Conservation (phyloP, 2,113 vertebrate species). For the Pterocles burchelli region DNA sequence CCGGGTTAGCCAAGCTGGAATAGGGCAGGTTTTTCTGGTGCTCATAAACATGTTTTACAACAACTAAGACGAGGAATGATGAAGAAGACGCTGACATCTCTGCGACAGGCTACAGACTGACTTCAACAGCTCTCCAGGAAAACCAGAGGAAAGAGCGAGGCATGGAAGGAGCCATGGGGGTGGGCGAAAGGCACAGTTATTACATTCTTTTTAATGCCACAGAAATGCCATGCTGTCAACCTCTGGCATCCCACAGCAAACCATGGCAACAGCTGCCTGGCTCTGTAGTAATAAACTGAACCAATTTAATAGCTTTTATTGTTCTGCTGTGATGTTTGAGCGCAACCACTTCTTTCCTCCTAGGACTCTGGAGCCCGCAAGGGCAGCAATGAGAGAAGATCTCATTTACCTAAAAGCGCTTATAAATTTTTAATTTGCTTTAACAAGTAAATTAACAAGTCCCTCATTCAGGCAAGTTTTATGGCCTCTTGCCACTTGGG, state of each 20-base stretch:
- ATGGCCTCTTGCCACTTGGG: conserved; percentile 95
- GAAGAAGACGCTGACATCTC: neutral
- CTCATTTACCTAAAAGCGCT: conserved; percentile 99
- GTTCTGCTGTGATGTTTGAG: conserved; percentile 91
- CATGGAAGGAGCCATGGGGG: neutral
- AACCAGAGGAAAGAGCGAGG: neutral
- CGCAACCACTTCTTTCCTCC: conserved; percentile 87
- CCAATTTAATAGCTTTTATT: conserved; percentile 98
- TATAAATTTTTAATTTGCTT: conserved; percentile 99
- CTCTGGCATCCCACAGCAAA: conserved; percentile 86
- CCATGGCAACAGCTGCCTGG: conserved; percentile 89
- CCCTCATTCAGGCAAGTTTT: conserved; percentile 99
- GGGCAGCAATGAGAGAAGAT: conserved; percentile 96
- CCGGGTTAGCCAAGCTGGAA: neutral
- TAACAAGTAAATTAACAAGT: conserved; percentile 99
- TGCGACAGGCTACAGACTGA: neutral
- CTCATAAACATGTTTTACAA: neutral
- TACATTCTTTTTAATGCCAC: conserved; percentile 34
- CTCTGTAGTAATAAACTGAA: conserved; percentile 90
- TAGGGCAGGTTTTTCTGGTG: neutral
- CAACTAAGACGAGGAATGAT: neutral
- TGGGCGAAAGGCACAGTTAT: neutral
- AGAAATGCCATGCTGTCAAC: conserved; percentile 80
- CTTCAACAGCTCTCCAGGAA: neutral
- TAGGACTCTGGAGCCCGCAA: conserved; percentile 87